Percentiles rank a stretch among this genome's conserved stretches.
Evolutionary conservation across 2,888 invertebrate genomes (phyloP).

Genomic region (Eulithis testata): DNA sequence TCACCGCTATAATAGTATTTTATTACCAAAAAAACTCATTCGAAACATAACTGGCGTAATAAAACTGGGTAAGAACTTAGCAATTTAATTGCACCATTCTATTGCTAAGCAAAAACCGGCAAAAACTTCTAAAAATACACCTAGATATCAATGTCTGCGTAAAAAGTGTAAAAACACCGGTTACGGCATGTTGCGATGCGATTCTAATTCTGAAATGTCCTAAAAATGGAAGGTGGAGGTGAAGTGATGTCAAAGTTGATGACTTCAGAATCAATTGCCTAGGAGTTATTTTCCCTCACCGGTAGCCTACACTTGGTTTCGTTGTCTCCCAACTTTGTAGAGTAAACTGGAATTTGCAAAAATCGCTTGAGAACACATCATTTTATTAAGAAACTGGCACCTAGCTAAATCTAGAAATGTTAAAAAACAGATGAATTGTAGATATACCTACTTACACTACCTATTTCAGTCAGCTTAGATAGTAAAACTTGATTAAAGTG

Average conservation of each 20-base stretch:
- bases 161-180: constrained; percentile 13
- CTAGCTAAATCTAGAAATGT: neutral
- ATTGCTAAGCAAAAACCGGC: neutral
- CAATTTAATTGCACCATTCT: neutral
- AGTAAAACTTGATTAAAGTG: constrained; percentile 27
- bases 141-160: neutral
- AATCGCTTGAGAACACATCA: too few species aligned
- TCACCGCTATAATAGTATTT: neutral
- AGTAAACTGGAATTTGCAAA: too few species aligned
- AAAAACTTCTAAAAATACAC: constrained; percentile 1
- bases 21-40: neutral
- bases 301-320: too few species aligned
- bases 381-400: too few species aligned
- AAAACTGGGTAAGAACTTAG: neutral
- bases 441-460: too few species aligned
- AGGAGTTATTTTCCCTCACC: too few species aligned
- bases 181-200: neutral
- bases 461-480: neutral
- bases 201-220: neutral
- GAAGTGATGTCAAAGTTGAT: constrained; percentile 5
- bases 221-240: constrained; percentile 12
- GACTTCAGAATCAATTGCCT: neutral
- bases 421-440: neutral
- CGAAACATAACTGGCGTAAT: too few species aligned
- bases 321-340: too few species aligned